A percentile compares a stretch with the other conserved stretches of the same genome.
Conservation (phyloP, 2,888 invertebrate species). For the Cryptus armator region DNA sequence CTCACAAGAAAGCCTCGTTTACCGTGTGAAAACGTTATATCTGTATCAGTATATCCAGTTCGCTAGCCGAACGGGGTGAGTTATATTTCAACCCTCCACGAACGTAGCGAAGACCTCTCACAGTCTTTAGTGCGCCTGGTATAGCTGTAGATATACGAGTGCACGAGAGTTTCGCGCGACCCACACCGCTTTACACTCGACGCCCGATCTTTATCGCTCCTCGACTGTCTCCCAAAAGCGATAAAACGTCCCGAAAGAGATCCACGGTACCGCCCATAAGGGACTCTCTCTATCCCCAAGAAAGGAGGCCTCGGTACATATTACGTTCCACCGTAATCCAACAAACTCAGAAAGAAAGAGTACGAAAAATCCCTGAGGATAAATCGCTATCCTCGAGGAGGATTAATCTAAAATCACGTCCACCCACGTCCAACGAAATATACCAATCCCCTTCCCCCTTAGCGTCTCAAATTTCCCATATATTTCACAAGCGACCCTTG, state of each 20-base stretch:
- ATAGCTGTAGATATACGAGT: slow-evolving; percentile 25
- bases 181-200: slow-evolving; percentile 62
- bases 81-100: slow-evolving; percentile 52
- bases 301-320: slow-evolving; percentile 9
- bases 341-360: slow-evolving; percentile 21
- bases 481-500: neutral
- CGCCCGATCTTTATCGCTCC: slow-evolving; percentile 68
- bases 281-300: slow-evolving; percentile 11
- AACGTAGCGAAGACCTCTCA: slow-evolving; percentile 10
- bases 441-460: neutral
- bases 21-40: slow-evolving; percentile 10
- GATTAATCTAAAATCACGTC: slow-evolving; percentile 65
- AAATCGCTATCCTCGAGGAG: slow-evolving; percentile 53
- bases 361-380: slow-evolving; percentile 40
- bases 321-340: slow-evolving; percentile 40
- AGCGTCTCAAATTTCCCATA: neutral
- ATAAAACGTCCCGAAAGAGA: slow-evolving; percentile 69
- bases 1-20: neutral
- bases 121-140: slow-evolving; percentile 1
- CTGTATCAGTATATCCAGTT: neutral
- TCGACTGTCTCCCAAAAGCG: slow-evolving; percentile 66
- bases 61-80: slow-evolving; percentile 42
- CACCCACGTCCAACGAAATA: slow-evolving; percentile 31
- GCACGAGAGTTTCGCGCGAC: slow-evolving; percentile 33
- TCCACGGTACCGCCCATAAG: slow-evolving; percentile 56